Conservation (phyloP, 1,140 invertebrate genomes). For the Drosophila ambigua region DNA sequence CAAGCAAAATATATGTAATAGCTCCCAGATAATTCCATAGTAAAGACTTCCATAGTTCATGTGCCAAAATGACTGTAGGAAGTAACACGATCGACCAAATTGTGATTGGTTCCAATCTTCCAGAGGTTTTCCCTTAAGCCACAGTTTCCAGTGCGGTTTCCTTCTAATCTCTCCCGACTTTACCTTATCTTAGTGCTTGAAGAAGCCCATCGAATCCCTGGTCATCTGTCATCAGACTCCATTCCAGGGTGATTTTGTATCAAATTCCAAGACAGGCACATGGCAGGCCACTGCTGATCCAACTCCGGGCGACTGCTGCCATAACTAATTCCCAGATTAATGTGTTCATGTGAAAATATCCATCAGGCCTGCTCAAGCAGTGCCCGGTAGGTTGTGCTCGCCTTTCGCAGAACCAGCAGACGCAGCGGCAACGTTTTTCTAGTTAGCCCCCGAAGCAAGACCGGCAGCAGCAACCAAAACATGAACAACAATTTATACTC, state of each 20-base stretch:
- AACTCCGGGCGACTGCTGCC: constrained; percentile 9
- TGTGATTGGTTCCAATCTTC: no score
- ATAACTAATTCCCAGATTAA: constrained; percentile 44
- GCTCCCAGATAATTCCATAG: no score
- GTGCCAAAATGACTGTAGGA: no score
- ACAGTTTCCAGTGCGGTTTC: no score
- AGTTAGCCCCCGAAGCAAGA: constrained; percentile 7
- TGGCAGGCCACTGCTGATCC: constrained; percentile 10
- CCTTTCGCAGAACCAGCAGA: constrained; percentile 58
- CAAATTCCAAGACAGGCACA: constrained; percentile 4
- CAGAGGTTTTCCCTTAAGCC: no score
- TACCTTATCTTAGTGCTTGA: no score
- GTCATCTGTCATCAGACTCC: background rate
- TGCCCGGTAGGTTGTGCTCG: constrained; percentile 20
- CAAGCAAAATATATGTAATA: no score
- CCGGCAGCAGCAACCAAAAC: constrained; percentile 10
- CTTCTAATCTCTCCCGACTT: no score
- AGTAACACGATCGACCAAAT: no score
- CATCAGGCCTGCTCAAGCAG: constrained; percentile 42
- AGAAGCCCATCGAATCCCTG: no score
- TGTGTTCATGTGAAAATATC: constrained; percentile 61
- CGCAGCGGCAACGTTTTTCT: constrained; percentile 27
- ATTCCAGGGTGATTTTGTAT: background rate
- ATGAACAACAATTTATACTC: constrained; percentile 34
- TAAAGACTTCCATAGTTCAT: no score